These are phyloP conservation scores for Micrasema minimum DNA, from an alignment of 1,140 invertebrate genomes.

Conservation along the genomic window DNA sequence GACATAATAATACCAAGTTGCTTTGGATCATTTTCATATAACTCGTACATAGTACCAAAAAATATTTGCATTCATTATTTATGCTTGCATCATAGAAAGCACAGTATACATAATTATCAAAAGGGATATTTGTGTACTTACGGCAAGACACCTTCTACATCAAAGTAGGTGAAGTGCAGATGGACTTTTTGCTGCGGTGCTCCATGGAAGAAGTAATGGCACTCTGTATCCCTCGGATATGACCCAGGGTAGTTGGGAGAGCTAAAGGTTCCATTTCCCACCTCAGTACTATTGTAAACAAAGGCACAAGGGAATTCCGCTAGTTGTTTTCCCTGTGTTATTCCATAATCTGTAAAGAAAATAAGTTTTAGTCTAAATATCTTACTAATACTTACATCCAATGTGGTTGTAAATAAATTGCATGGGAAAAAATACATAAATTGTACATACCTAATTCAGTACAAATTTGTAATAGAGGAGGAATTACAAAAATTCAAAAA, in stretches of 20 bases:
- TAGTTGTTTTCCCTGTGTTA: slow-evolving; percentile 79
- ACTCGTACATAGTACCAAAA: too few species aligned
- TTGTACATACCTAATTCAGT: too few species aligned
- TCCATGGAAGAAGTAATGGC: slow-evolving; percentile 94
- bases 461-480: too few species aligned
- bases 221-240: slow-evolving; percentile 92
- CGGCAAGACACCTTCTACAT: slow-evolving; percentile 91
- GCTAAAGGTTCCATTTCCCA: slow-evolving; percentile 83
- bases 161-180: slow-evolving; percentile 90
- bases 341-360: slow-evolving; percentile 77
- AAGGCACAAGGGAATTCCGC: slow-evolving; percentile 83
- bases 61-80: too few species aligned
- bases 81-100: too few species aligned
- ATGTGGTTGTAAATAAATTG: too few species aligned
- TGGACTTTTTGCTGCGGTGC: slow-evolving; percentile 82
- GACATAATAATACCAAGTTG: too few species aligned
- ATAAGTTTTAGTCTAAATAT: background rate
- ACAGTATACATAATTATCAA: too few species aligned
- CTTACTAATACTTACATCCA: too few species aligned
- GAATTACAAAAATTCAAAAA: too few species aligned
- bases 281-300: slow-evolving; percentile 82
- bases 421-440: too few species aligned
- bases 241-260: slow-evolving; percentile 94
- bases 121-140: slow-evolving; percentile 75
- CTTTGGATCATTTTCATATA: too few species aligned